Percentiles rank a stretch among this genome's conserved stretches.
Evolutionary conservation across 2,797 vertebrate species (phyloP).

Genomic region (Lateolabrax maculatus): DNA sequence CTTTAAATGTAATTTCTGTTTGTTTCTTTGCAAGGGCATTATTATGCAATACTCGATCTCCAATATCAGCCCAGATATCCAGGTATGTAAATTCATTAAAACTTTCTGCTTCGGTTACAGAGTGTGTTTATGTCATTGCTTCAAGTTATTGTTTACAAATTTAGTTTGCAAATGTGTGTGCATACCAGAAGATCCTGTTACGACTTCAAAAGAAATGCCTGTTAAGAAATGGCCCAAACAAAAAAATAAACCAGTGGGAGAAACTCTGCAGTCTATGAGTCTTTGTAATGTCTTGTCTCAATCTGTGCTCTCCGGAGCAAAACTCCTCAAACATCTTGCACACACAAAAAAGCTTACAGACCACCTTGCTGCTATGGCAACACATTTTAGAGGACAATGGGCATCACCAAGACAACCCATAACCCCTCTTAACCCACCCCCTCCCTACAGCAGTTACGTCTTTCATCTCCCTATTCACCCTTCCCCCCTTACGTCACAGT

Average conservation of each 20-base stretch:
- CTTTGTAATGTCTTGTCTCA: conserved; percentile 82
- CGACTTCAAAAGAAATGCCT: conserved; percentile 72
- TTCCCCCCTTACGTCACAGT: conserved; percentile 85
- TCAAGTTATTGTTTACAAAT: conserved; percentile 52
- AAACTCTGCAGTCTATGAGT: conserved; percentile 68
- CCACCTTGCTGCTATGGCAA: conserved; percentile 88
- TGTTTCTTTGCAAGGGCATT: not conserved
- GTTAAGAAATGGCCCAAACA: conserved; percentile 65
- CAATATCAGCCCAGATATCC: conserved; percentile 6
- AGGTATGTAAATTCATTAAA: conserved; percentile 30
- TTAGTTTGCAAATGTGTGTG: conserved; percentile 41
- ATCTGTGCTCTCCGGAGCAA: conserved; percentile 78
- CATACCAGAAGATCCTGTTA: conserved; percentile 61
- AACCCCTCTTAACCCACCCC: conserved; percentile 89
- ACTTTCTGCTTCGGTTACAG: conserved; percentile 8
- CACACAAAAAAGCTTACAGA: conserved; percentile 84
- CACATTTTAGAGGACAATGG: conserved; percentile 87
- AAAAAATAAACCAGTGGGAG: conserved; percentile 74
- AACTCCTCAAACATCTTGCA: conserved; percentile 84
- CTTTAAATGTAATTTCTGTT: not conserved
- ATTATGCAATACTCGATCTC: not conserved
- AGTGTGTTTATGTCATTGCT: conserved; percentile 48
- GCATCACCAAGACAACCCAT: conserved; percentile 88
- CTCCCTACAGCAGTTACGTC: conserved; percentile 84
- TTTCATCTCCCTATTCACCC: conserved; percentile 88